Evolutionary conservation across 2,888 invertebrate genomes (phyloP).

Genomic region (Beris chalybata): DNA sequence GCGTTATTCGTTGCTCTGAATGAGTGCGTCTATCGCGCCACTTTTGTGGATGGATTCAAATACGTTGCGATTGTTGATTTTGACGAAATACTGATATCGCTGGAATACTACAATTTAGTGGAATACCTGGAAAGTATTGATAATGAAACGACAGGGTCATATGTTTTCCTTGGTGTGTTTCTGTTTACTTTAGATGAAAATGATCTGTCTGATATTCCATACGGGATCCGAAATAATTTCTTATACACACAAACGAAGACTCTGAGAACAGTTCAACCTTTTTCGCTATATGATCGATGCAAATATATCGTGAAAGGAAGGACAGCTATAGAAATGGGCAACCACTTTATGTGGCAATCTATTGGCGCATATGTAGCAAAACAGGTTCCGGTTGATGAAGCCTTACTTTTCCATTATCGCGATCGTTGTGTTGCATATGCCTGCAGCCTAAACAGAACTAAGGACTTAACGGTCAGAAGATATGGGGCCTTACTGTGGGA

Average conservation of each 20-base stretch:
- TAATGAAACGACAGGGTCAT: slow-evolving; percentile 53
- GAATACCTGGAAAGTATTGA: too few relatives aligned
- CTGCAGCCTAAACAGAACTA: slow-evolving; percentile 44
- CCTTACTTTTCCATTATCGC: slow-evolving; percentile 53
- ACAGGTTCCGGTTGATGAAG: slow-evolving; percentile 49
- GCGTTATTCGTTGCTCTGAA: slow-evolving; percentile 87
- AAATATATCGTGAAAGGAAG: too few relatives aligned
- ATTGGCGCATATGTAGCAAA: slow-evolving; percentile 48
- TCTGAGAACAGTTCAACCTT: too few relatives aligned
- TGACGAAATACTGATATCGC: too few relatives aligned
- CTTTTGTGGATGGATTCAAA: too few relatives aligned
- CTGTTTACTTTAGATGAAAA: slow-evolving; percentile 55
- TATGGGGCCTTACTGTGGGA: slow-evolving; percentile 52
- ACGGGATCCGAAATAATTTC: slow-evolving; percentile 47
- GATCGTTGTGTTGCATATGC: slow-evolving; percentile 51
- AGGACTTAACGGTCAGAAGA: too few relatives aligned
- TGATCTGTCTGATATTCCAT: slow-evolving; percentile 50
- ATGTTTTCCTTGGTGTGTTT: slow-evolving; percentile 58
- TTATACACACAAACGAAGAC: slow-evolving; percentile 55
- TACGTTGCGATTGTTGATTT: too few relatives aligned
- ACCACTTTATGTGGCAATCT: slow-evolving; percentile 71
- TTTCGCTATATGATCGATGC: too few relatives aligned
- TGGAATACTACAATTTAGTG: too few relatives aligned
- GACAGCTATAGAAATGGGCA: too few relatives aligned
- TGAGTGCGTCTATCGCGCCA: too few relatives aligned